Base-by-base conservation (phyloP, 2,113 vertebrate genomes). In the Cryptotis parvus region DNA sequence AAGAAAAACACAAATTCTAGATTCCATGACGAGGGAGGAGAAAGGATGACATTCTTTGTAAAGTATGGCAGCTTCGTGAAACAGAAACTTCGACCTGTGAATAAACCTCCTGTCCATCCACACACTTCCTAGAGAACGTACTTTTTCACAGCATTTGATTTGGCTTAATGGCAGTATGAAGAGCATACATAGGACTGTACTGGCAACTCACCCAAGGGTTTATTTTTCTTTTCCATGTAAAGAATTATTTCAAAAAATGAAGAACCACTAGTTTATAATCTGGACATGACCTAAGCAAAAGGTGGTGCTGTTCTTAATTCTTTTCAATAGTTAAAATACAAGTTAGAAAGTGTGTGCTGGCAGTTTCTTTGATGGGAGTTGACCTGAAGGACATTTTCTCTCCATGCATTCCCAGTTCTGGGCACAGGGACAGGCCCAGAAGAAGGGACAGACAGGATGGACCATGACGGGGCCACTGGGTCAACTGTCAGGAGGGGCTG, bases 71-170 rank as follows among this genome's bases (percentile, higher is more conserved):
- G 94, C 29, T 90, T 96, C 80, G 94, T 92, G 77, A 97, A 95
- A 96, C 89, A 97, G 96, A 94, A 72, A 89, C 93, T 96, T 95
- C 61, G 14, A 35, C 75, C 93, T 97, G 92, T 77, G 91, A 69
- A 82, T 80, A 87, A 65, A 61, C 20, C 14, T 9, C 95, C 92
- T 94, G 86, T 87, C 74, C 72, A 73, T 55, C 87, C 52, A 96
- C 85, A 87, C 78, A 87, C 18, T 72, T 63, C 88, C 85, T 93
- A 24, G 92, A 91, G 93, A 39, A 83, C 88, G 86, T 70, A 29
- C 33, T 90, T 87, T 93, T 87, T 97, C 96, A 97, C 94, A 97
- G 96, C 89, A 97, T 97, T 89, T 72, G 55, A 94, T 97, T 95
- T 94, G 93, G 68, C 93, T 96, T 89, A 95, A 93, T 49, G 74